Conservation (phyloP, 2,797 vertebrate genomes). For the Dromococcyx pavoninus region DNA sequence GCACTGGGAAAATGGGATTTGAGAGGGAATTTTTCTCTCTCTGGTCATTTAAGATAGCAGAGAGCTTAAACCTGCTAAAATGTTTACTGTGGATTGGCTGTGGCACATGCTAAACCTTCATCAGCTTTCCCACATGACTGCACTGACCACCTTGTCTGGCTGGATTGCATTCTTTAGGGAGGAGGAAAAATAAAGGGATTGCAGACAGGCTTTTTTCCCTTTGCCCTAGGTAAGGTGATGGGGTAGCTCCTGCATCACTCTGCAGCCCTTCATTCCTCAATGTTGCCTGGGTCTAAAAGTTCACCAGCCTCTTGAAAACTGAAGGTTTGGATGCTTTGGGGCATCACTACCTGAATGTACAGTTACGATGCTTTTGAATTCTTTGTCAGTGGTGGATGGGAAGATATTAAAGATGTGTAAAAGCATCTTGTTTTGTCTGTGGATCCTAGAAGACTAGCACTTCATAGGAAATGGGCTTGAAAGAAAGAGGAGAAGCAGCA, state of each 20-base stretch:
- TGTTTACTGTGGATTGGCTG: neutral
- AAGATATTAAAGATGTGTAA: neutral
- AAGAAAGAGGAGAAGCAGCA: neutral
- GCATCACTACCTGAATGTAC: neutral
- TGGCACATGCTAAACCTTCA: neutral
- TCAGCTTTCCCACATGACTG: neutral
- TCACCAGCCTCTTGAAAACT: neutral
- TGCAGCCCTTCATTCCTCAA: neutral
- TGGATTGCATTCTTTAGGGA: neutral
- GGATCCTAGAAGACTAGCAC: neutral
- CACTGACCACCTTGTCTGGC: neutral
- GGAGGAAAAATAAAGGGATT: neutral
- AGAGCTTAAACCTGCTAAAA: neutral
- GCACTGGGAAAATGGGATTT: neutral
- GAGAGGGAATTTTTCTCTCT: neutral
- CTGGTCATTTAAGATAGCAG: neutral
- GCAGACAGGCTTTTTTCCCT: neutral
- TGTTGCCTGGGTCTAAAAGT: neutral
- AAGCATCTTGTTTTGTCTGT: neutral
- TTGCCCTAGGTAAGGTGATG: neutral
- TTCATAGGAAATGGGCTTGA: neutral
- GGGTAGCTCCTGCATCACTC: neutral
- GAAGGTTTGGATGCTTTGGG: neutral
- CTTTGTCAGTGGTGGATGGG: neutral
- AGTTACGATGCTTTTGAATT: neutral